These are phyloP conservation scores for Agelaius phoeniceus DNA, from an alignment of 2,113 vertebrate species.

Conservation along the genomic window DNA sequence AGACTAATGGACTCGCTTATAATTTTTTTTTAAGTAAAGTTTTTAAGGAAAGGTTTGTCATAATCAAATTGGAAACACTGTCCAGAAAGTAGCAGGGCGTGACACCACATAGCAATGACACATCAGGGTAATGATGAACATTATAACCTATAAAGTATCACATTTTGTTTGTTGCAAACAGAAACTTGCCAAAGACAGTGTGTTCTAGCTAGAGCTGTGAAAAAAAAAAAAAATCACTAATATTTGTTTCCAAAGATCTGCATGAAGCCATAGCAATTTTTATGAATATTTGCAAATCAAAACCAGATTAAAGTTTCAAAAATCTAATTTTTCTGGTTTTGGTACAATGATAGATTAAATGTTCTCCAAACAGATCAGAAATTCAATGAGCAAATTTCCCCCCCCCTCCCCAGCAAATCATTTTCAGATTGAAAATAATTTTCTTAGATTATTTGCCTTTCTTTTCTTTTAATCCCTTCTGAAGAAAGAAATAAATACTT, in stretches of 20 bases:
- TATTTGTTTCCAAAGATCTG: constrained; percentile 46
- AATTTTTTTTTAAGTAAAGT: neutral
- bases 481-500: constrained; percentile 5
- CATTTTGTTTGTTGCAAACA: constrained; percentile 61
- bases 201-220: constrained; percentile 40
- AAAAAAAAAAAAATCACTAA: constrained; percentile 3
- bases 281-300: constrained; percentile 13
- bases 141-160: constrained; percentile 67
- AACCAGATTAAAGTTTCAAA: neutral
- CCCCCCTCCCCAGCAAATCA: neutral
- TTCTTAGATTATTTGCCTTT: neutral
- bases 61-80: neutral
- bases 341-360: neutral
- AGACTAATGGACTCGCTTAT: neutral
- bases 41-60: constrained; percentile 32
- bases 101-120: constrained; percentile 68
- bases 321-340: neutral
- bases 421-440: neutral
- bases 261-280: neutral
- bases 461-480: neutral
- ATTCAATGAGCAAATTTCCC: neutral
- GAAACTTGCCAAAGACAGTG: constrained; percentile 58
- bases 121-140: constrained; percentile 53
- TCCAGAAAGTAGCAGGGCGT: constrained; percentile 61
- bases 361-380: neutral